Base-by-base conservation (phyloP, 2,113 vertebrate species). In the Tautogolabrus adspersus region DNA sequence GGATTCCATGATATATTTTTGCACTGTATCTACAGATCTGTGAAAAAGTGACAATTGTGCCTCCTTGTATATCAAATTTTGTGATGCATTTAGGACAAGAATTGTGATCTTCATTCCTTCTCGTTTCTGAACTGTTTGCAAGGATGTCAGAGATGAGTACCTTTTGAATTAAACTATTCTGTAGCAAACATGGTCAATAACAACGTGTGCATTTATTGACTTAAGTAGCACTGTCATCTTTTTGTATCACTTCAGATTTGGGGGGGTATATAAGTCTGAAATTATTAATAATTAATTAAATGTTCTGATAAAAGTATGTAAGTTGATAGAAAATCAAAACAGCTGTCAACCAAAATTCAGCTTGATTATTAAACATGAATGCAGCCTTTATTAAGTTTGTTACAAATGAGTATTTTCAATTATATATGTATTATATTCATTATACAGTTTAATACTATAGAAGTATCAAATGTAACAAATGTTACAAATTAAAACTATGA, bases 1-100 rank as follows among this genome's bases (percentile, higher is more conserved):
- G 77, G 44, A 85, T 75, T 75, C 42, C 82, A 34, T 71, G 46
- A 72, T 73, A 77, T 79, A 58, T 84, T 69, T 89, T 90, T 92
- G 91, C 88, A 93, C 90, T 91, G 86, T 79, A 65, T 77, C 63
- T 75, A 86, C 83, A 89, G 79, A 90, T 88, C 85, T 91, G 91
- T 91, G 89, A 92, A 91, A 63, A 66, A 65, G 34, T 79, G 80
- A 52, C 86, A 59, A 83, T 66, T 72, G 64, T 76, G 62, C 52
- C 46, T 88, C 58, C 62, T 75, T 72, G 52, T 83, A 56, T 26
- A 66, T 69, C 47, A 68, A 5, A 26, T 37, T 66, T 72, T 87
- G 57, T 80, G 47, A 76, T 72, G 72, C 42, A 47, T 74, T 70
- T n/a, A 30, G 77, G 72, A 66, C 64, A 65, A 46, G 22, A 63